Evolutionary conservation across 2,797 vertebrate genomes (phyloP).

Genomic region (Silurus aristotelis): DNA sequence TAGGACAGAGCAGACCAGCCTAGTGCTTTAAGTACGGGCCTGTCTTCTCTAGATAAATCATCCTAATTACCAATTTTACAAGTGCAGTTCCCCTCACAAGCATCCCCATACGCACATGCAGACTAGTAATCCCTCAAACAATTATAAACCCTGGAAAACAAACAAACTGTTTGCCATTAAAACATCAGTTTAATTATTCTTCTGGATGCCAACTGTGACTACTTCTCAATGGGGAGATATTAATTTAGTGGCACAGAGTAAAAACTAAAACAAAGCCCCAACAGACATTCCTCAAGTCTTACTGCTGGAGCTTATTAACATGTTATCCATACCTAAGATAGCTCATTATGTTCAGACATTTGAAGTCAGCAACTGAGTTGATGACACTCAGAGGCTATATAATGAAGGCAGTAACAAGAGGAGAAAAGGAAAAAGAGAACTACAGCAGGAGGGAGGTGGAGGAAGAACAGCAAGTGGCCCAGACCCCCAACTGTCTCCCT

Average conservation of each 20-base stretch:
- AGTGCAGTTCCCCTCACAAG: slow-evolving; percentile 28
- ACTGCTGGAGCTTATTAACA: background rate
- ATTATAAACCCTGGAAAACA: slow-evolving; percentile 18
- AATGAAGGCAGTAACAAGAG: background rate
- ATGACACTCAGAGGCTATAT: background rate
- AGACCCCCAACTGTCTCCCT: too few relatives aligned
- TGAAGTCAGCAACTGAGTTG: background rate
- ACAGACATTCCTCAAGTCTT: slow-evolving; percentile 15
- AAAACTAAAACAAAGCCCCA: slow-evolving; percentile 4
- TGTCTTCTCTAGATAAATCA: slow-evolving; percentile 42
- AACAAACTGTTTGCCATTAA: background rate
- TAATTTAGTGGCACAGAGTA: slow-evolving; percentile 14
- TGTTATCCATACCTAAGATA: background rate
- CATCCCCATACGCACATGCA: slow-evolving; percentile 2
- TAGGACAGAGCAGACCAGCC: background rate
- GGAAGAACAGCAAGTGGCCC: background rate
- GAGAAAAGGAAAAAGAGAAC: background rate
- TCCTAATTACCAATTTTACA: slow-evolving; percentile 32
- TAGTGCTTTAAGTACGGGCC: slow-evolving; percentile 36
- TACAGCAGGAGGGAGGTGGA: background rate
- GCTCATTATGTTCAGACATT: background rate
- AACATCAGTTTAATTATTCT: slow-evolving; percentile 4
- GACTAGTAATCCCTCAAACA: slow-evolving; percentile 3
- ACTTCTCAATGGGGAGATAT: background rate
- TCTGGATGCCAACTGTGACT: slow-evolving; percentile 1